Evolutionary conservation across 2,797 vertebrate species (phyloP), one percentile per base, ranked within the genome.

Genomic region (Pipistrellus kuhlii): DNA sequence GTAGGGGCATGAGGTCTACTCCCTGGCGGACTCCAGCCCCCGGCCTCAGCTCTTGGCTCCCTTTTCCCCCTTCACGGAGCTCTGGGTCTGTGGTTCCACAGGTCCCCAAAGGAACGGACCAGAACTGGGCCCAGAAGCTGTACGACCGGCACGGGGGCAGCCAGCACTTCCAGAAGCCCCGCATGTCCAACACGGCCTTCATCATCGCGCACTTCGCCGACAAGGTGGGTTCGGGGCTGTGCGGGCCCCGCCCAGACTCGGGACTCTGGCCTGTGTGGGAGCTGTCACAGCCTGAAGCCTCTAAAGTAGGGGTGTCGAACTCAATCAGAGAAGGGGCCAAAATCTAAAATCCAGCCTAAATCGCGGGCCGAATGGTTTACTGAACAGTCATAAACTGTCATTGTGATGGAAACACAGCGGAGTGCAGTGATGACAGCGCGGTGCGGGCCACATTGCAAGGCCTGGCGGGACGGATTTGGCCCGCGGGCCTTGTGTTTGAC

Each of bases 61-160:
- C 32, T 32, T 68, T 68, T 27, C n/a, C 57, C 23, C 38, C 46
- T 44, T 91, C 17, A 21, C 57, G 51, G 68, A 87, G 8, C 5
- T 6, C 51, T 86, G 6, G 32, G 71, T 71, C 32, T 87, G 15
- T 95, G 93, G 2, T 76, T 77, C 51, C 82, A 27, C 97, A 99
- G 99, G 98, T 99, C 91, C 99, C 99, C 4, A 99, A 99, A 98
- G 99, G 99, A 94, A 99, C 99, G 0, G 99, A 99, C 92, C 98
- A 99, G 98, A 99, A 99, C 98, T 99, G 99, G 99, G 98, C 98
- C 0, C 99, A 99, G 98, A 99, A 99, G 96, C 98, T 99, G 1
- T 99, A 99, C 0, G 98, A 98, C 91, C 97, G 98, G 17, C 98
- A 99, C 30, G 57, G 92, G 1, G 80, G 88, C 98, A 98, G 98